Conservation (phyloP, 2,797 vertebrate genomes). For the Parauchenoglanis ngamensis region DNA sequence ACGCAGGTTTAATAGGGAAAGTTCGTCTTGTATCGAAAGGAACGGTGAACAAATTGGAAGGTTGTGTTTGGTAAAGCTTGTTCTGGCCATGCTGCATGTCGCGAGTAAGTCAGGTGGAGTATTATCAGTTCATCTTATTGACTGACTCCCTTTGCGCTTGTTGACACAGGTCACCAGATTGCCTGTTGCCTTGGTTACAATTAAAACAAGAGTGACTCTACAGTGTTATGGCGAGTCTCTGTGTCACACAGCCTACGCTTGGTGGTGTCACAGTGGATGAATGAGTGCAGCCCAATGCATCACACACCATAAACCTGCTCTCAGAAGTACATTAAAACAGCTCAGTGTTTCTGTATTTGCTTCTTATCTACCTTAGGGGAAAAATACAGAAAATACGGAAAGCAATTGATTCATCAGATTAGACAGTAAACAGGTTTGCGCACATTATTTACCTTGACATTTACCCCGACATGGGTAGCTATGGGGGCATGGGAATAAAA, state of each 20-base stretch:
- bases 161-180: constrained; percentile 61
- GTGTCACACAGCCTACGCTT: constrained; percentile 46
- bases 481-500: background rate
- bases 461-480: background rate
- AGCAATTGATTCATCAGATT: background rate
- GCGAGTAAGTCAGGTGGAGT: constrained; percentile 23
- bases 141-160: constrained; percentile 62
- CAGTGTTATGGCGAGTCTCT: constrained; percentile 42
- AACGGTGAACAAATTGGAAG: background rate
- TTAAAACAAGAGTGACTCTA: constrained; percentile 60
- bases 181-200: constrained; percentile 70
- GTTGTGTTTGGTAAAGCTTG: background rate
- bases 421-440: background rate
- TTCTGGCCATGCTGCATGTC: background rate
- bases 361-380: background rate
- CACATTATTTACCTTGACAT: background rate
- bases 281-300: constrained; percentile 6
- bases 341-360: background rate
- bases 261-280: constrained; percentile 39
- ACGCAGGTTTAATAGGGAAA: background rate
- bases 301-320: background rate
- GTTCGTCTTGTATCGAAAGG: background rate
- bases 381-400: background rate
- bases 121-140: constrained; percentile 57
- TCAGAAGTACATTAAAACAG: constrained; percentile 24